phyloP scores from a whole-genome alignment of 2,113 vertebrate species.

The Chiloscyllium plagiosum region DNA sequence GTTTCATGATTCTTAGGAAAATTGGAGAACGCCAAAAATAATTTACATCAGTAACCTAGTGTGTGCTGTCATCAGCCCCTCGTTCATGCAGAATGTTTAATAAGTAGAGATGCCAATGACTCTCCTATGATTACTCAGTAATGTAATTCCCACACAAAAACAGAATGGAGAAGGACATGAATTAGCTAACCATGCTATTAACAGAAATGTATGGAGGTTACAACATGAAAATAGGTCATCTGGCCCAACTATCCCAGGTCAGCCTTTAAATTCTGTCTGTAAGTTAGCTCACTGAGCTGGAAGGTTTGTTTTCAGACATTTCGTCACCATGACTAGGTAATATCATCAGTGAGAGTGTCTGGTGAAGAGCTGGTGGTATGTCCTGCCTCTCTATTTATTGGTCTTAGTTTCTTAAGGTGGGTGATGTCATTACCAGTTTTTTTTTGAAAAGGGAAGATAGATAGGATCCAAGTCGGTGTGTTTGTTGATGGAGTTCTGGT shows the following conservation, averaged over 20 bases:
- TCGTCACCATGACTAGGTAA: no score
- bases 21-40: background rate
- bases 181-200: background rate
- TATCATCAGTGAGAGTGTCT: no score
- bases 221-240: background rate
- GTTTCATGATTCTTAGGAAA: background rate
- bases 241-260: background rate
- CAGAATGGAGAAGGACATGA: background rate
- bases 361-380: no score
- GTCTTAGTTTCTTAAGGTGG: no score
- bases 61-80: background rate
- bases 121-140: background rate
- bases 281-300: no score
- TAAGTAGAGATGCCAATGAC: background rate
- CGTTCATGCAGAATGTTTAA: background rate
- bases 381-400: no score
- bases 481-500: no score
- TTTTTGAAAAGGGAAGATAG: no score
- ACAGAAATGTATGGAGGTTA: background rate
- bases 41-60: background rate
- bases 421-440: no score
- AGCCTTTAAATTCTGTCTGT: background rate
- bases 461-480: no score
- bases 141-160: background rate
- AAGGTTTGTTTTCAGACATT: no score